Evolutionary conservation across 2,888 invertebrate species (phyloP).

Genomic region (Lochmaea capreae): DNA sequence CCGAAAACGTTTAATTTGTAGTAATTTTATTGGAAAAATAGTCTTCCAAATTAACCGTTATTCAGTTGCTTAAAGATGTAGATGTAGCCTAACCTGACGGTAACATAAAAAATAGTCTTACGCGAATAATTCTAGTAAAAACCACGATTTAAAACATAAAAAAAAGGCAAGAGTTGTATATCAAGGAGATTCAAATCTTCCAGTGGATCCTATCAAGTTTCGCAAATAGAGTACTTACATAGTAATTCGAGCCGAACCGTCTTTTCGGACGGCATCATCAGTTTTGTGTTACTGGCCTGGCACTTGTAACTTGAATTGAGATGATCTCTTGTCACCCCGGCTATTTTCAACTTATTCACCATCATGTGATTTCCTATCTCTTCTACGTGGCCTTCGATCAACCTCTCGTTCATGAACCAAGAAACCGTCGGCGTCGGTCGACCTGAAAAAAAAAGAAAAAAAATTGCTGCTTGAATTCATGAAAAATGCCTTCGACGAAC

Average conservation of each 20-base stretch:
- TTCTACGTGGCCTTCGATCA: conserved; percentile 78
- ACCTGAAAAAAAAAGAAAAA: conserved; percentile 68
- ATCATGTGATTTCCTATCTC: conserved; percentile 80
- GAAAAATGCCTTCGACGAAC: conserved; percentile 23
- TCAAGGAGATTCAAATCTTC: neutral
- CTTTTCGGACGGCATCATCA: conserved; percentile 85
- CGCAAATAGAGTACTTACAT: conserved; percentile 71
- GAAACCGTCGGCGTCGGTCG: conserved; percentile 87
- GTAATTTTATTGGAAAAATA: too few species aligned
- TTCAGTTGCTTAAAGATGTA: too few species aligned
- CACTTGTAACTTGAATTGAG: conserved; percentile 89
- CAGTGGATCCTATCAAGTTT: neutral
- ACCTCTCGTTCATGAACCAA: conserved; percentile 81
- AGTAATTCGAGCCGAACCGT: conserved; percentile 86
- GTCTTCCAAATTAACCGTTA: too few species aligned
- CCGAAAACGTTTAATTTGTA: too few species aligned
- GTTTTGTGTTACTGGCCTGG: conserved; percentile 87
- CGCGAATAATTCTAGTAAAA: too few species aligned
- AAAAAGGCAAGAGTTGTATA: neutral
- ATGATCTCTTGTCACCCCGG: conserved; percentile 78
- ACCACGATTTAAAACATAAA: neutral
- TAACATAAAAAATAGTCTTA: too few species aligned
- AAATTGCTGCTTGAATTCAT: conserved; percentile 7
- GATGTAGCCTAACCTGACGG: too few species aligned
- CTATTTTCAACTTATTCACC: conserved; percentile 82